These are phyloP conservation scores for Rhyacophila evoluta DNA, from an alignment of 2,888 invertebrate genomes.

Conservation along the genomic window DNA sequence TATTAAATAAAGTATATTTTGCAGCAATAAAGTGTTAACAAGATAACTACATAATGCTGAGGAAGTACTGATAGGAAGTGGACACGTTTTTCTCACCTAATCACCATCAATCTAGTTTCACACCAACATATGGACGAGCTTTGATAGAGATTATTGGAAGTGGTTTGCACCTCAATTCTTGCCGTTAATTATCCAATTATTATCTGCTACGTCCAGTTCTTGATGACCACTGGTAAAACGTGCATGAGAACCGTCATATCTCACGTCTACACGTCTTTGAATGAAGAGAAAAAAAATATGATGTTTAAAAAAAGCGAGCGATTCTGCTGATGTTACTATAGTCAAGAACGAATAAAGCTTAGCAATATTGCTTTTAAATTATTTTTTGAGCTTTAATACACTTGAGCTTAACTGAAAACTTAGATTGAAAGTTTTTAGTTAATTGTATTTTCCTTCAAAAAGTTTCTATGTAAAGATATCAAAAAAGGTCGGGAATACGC, in stretches of 20 bases:
- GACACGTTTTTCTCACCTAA: neutral
- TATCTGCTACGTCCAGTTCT: neutral
- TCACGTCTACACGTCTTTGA: neutral
- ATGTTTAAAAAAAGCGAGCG: neutral
- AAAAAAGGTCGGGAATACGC: too few species aligned
- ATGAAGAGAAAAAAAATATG: neutral
- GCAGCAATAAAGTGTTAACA: neutral
- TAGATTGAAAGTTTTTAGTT: too few species aligned
- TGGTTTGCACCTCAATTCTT: neutral
- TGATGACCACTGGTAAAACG: neutral
- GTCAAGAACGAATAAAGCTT: too few species aligned
- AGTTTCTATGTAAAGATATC: too few species aligned
- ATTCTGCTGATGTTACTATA: too few species aligned
- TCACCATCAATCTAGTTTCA: neutral
- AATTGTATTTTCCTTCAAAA: too few species aligned
- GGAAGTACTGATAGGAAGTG: neutral
- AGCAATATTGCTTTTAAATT: too few species aligned
- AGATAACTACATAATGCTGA: neutral
- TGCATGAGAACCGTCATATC: neutral
- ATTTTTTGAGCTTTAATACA: too few species aligned
- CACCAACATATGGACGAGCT: neutral
- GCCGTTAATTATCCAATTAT: slow-evolving; percentile 21
- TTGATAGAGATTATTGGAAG: neutral
- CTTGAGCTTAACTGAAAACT: too few species aligned
- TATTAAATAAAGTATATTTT: too few species aligned